Evolutionary conservation across 92 coral and sea anemone genomes (phyloP), one percentile per base, ranked within the genome.

Genomic region (Pocillopora grandis): DNA sequence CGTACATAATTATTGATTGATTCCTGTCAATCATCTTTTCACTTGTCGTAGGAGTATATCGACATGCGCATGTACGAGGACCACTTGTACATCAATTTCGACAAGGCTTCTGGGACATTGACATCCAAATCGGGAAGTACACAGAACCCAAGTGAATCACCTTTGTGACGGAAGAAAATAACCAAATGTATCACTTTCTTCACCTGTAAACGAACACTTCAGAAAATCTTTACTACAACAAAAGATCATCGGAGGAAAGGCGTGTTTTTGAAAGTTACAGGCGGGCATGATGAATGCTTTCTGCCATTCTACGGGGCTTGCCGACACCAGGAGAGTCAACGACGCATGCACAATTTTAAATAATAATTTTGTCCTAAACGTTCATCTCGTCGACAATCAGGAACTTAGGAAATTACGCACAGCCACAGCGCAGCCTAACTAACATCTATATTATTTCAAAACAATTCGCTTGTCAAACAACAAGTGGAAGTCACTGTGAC

Each of bases 21-120:
- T 60, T 42, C 8, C 35, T 81, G 85, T 33, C 78, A 81, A 61
- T 81, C 77, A 61, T 36, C 71, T 83, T 42, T 89, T 89, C 75
- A 31, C 91, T 92, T 74, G 76, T 80, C 92, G 86, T 68, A 96
- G 99, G 98, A 96, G 77, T 96, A 85, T 86, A 96, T 96, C 59
- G 88, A 93, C 81, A 94, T 96, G 98, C 87, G 93, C 78, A 93
- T 93, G 79, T 96, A 96, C 77, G 98, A 91, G 66, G 93, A 95
- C 76, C 99, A 91, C 72, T 84, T 91, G 85, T 96, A 96, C 87
- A 95, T 96, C 72, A 96, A 96, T 90, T 96, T 96, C 72, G 99
- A 96, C 88, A 88, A 89, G 67, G 75, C 91, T 20, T 79, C 98
- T 9, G 95, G 95, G 63, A 89, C 94, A 9, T 60, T 88, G 81